Conservation (phyloP, 2,113 vertebrate genomes). For the Nipponia nippon region DNA sequence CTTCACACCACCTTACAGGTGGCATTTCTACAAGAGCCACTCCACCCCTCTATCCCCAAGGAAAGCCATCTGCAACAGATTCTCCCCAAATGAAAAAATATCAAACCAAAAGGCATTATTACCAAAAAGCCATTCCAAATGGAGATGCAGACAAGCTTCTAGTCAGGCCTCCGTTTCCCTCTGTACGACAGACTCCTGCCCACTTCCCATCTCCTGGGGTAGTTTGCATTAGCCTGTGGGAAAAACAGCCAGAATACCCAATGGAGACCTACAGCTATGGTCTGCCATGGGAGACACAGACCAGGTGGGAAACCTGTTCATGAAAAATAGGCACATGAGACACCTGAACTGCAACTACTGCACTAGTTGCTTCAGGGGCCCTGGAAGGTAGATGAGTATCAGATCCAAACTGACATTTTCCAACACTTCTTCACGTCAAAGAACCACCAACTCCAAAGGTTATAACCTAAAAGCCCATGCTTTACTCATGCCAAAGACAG, state of each 20-base stretch:
- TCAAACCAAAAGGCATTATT: not conserved
- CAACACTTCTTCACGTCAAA: not conserved
- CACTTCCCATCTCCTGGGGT: not conserved
- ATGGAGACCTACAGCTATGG: not conserved
- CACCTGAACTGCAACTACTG: conserved; percentile 19
- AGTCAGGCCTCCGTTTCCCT: not conserved
- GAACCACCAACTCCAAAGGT: not conserved
- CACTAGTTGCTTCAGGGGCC: not conserved
- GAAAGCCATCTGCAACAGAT: not conserved
- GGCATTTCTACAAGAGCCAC: not conserved
- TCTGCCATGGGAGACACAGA: conserved; percentile 2
- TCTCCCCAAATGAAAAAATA: not conserved
- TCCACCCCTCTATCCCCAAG: no score
- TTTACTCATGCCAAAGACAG: not conserved
- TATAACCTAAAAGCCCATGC: not conserved
- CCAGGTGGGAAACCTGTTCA: conserved; percentile 46
- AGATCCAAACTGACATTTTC: not conserved
- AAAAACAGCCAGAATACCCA: conserved; percentile 30
- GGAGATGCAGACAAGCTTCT: not conserved
- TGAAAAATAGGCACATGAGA: conserved; percentile 35
- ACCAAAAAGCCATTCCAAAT: not conserved
- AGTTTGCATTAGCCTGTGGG: conserved; percentile 52
- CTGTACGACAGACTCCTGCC: not conserved
- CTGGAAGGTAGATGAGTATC: not conserved
- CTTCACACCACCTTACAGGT: not conserved